phyloP scores from a whole-genome alignment of 2,797 vertebrate species.

The Sus cebifrons region DNA sequence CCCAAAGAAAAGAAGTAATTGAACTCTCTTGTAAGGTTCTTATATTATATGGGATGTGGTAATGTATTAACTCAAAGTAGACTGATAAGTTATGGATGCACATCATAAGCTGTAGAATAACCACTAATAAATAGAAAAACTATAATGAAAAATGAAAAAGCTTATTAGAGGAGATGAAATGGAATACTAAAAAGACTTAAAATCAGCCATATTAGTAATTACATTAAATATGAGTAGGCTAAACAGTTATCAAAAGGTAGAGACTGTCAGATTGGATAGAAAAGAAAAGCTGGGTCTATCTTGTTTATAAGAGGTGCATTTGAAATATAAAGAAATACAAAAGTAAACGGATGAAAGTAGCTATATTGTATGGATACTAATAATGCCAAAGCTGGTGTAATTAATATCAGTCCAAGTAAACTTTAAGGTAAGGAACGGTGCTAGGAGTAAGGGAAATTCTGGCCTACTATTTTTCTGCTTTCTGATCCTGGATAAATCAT shows the following conservation, averaged over 20 bases:
- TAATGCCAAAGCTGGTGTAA: conserved; percentile 30
- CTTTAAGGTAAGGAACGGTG: conserved; percentile 24
- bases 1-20: conserved; percentile 47
- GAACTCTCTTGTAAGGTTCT: conserved; percentile 17
- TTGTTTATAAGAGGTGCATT: conserved; percentile 1
- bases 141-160: conserved; percentile 19
- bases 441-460: conserved; percentile 23
- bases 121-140: conserved; percentile 10
- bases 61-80: conserved; percentile 30
- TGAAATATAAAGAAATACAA: conserved; percentile 30
- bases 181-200: conserved; percentile 45
- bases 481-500: background rate
- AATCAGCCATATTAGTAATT: conserved; percentile 35
- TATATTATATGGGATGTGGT: conserved; percentile 18
- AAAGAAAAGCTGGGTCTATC: conserved; percentile 9
- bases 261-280: conserved; percentile 12
- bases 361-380: background rate
- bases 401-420: background rate
- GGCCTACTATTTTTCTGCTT: background rate
- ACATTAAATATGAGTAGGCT: conserved; percentile 30
- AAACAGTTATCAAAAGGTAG: conserved; percentile 15
- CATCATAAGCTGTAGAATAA: conserved; percentile 27
- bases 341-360: conserved; percentile 39
- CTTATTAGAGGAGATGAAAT: background rate
- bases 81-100: background rate